These are phyloP conservation scores for Chaenodraco wilsoni DNA, from an alignment of 2,797 vertebrate species.

Conservation along the genomic window DNA sequence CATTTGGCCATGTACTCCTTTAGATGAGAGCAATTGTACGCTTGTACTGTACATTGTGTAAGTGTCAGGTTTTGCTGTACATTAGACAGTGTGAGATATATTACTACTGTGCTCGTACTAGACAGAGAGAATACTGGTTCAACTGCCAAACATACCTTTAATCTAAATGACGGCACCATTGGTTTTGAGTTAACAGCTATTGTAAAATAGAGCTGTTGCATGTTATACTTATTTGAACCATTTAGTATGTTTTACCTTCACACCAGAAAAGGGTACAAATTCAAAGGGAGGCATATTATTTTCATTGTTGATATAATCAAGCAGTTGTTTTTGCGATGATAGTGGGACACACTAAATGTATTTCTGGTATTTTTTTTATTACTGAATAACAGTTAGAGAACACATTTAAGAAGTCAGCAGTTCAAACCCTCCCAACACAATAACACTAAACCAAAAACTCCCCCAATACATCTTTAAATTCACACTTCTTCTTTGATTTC, in stretches of 20 bases:
- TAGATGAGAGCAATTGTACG: slow-evolving; percentile 21
- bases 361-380: no score
- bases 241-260: neutral
- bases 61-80: slow-evolving; percentile 19
- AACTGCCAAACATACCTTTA: neutral
- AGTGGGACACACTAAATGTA: no score
- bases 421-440: neutral
- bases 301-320: no score
- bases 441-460: neutral
- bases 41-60: slow-evolving; percentile 24
- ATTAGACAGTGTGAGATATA: neutral
- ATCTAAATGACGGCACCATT: neutral
- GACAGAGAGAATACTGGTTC: neutral
- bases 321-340: no score
- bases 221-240: neutral
- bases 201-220: neutral
- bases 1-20: slow-evolving; percentile 42
- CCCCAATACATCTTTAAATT: neutral
- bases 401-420: neutral
- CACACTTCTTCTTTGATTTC: neutral
- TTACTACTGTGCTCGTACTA: neutral
- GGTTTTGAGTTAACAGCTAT: neutral
- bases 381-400: neutral
- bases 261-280: neutral
- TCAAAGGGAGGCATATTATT: no score